These are phyloP conservation scores for Habrosyne pyritoides DNA, from an alignment of 2,888 invertebrate genomes.

Conservation along the genomic window DNA sequence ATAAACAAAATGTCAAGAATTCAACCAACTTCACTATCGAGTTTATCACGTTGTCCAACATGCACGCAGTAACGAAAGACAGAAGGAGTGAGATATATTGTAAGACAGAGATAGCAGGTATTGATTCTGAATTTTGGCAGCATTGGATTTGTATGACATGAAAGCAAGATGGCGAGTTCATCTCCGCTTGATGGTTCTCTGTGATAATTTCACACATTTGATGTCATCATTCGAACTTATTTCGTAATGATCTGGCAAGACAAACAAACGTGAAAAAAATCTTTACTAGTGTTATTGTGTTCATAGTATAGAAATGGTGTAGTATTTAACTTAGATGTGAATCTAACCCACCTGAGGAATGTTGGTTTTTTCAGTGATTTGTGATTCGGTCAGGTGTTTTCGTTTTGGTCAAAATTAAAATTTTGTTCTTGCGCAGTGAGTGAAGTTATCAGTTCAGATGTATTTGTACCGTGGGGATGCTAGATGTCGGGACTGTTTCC, in stretches of 20 bases:
- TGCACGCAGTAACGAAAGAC: constrained; percentile 24
- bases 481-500: constrained; percentile 81
- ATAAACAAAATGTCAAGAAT: no score
- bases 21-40: constrained; percentile 30
- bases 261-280: constrained; percentile 52
- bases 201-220: constrained; percentile 70
- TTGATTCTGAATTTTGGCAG: constrained; percentile 59
- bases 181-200: constrained; percentile 79
- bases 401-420: constrained; percentile 77
- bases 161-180: constrained; percentile 84
- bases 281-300: constrained; percentile 57
- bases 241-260: constrained; percentile 60
- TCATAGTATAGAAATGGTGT: constrained; percentile 48
- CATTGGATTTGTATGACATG: constrained; percentile 72
- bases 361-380: constrained; percentile 85
- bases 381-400: constrained; percentile 85
- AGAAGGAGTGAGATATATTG: constrained; percentile 13
- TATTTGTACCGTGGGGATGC: constrained; percentile 80
- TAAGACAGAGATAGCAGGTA: constrained; percentile 37
- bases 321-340: constrained; percentile 58
- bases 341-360: constrained; percentile 86
- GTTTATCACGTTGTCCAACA: constrained; percentile 51
- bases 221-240: constrained; percentile 70
- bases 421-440: constrained; percentile 83
- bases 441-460: constrained; percentile 80